Evolutionary conservation across 64 coral and sea anemone species (phyloP).

Genomic region (Stichodactyla mertensii): DNA sequence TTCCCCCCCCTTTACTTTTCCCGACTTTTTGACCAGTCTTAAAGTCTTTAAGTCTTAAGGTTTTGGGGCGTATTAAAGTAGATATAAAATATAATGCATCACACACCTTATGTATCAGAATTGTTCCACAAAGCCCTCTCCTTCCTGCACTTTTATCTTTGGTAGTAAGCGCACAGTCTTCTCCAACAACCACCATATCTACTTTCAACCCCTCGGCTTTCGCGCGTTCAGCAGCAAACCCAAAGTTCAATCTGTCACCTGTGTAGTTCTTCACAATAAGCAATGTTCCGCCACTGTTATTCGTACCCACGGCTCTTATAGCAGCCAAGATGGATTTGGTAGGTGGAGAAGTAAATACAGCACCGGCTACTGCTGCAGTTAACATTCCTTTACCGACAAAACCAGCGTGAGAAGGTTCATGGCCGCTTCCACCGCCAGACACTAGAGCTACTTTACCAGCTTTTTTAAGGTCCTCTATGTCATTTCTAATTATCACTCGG

Average conservation of each 20-base stretch:
- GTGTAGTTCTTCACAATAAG: constrained; percentile 98
- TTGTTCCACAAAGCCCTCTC: constrained; percentile 88
- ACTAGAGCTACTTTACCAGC: constrained; percentile 62
- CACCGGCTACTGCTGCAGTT: constrained; percentile 79
- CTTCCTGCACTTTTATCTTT: constrained; percentile 90
- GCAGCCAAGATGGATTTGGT: constrained; percentile 87
- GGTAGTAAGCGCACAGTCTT: constrained; percentile 93
- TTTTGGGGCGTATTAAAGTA: no score
- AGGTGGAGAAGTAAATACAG: constrained; percentile 88
- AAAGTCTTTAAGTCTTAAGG: no score
- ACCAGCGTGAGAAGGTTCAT: constrained; percentile 86
- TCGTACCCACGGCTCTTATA: constrained; percentile 72
- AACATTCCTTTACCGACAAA: constrained; percentile 89
- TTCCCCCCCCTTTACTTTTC: no score
- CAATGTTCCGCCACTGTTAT: constrained; percentile 62
- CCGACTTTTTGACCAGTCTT: no score
- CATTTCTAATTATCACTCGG: constrained; percentile 68
- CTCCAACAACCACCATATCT: constrained; percentile 81
- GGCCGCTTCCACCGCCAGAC: constrained; percentile 87
- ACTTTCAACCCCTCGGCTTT: constrained; percentile 82
- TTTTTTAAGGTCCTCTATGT: constrained; percentile 57
- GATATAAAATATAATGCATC: no score
- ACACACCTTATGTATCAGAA: constrained; percentile 89
- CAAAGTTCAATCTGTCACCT: constrained; percentile 90
- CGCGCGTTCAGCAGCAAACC: constrained; percentile 81